Evolutionary conservation across 2,797 vertebrate species (phyloP).

Genomic region (Cuculus canorus): DNA sequence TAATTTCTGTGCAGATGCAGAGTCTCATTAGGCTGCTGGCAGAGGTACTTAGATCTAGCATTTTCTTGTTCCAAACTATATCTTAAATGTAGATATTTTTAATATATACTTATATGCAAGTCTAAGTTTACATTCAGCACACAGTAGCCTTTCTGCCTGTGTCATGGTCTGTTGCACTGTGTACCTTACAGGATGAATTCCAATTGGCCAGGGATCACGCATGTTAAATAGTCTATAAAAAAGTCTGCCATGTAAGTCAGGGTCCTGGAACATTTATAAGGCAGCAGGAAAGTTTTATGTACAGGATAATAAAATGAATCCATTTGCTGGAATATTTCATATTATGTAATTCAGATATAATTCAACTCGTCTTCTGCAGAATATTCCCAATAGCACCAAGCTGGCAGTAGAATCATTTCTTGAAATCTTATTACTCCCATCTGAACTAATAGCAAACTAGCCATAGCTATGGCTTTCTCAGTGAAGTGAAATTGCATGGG

Average conservation of each 20-base stretch:
- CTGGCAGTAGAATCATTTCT: background rate
- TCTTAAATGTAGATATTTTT: background rate
- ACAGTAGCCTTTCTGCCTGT: background rate
- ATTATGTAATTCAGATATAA: background rate
- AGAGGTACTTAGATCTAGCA: background rate
- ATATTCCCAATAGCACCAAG: background rate
- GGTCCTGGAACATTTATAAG: background rate
- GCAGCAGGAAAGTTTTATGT: background rate
- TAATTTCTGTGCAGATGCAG: background rate
- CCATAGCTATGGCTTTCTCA: background rate
- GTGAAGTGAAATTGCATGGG: background rate
- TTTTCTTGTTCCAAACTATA: background rate
- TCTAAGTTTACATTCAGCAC: background rate
- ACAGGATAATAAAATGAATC: background rate
- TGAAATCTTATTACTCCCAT: background rate
- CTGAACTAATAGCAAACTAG: background rate
- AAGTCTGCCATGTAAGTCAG: background rate
- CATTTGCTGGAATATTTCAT: background rate
- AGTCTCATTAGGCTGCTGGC: background rate
- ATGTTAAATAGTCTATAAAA: background rate
- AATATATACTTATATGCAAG: background rate
- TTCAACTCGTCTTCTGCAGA: background rate
- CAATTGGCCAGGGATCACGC: background rate
- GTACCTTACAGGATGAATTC: background rate
- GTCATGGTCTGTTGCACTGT: background rate